Conservation (phyloP, 2,797 vertebrate genomes). For the Gephyroberyx darwinii region DNA sequence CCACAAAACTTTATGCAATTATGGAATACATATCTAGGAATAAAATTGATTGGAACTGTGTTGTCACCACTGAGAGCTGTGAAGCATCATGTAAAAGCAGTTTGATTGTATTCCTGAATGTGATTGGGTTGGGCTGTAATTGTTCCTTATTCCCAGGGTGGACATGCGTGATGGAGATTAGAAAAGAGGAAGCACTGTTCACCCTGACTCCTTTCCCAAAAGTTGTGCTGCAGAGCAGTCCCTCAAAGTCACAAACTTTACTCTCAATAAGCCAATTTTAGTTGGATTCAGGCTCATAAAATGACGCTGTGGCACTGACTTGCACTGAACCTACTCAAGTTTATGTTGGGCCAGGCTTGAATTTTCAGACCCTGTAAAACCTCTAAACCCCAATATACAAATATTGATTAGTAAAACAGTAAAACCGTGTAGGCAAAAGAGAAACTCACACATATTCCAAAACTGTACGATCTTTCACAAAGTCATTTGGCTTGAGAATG, state of each 20-base stretch:
- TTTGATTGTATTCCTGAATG: conserved; percentile 30
- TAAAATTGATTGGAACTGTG: neutral
- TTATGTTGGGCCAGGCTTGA: neutral
- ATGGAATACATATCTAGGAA: too few species aligned
- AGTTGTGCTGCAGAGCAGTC: neutral
- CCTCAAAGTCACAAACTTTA: neutral
- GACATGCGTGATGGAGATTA: conserved; percentile 23
- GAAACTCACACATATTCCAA: neutral
- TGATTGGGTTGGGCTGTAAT: conserved; percentile 35
- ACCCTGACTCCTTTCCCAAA: conserved; percentile 7
- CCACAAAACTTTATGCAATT: too few species aligned
- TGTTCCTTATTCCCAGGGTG: neutral
- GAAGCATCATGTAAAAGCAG: conserved; percentile 19
- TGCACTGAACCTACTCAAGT: conserved; percentile 9
- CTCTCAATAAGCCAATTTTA: conserved; percentile 11
- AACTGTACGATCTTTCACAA: neutral
- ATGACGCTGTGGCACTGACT: conserved; percentile 17
- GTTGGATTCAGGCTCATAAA: conserved; percentile 3
- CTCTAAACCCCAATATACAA: neutral
- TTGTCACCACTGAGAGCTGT: conserved; percentile 17
- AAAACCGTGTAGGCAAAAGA: too few species aligned
- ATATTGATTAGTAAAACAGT: neutral
- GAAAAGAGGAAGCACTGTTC: conserved; percentile 6
- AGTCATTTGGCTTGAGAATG: neutral
- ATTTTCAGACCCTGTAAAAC: neutral